Conservation (phyloP, 2,113 vertebrate species). For the Tachysurus vachellii region DNA sequence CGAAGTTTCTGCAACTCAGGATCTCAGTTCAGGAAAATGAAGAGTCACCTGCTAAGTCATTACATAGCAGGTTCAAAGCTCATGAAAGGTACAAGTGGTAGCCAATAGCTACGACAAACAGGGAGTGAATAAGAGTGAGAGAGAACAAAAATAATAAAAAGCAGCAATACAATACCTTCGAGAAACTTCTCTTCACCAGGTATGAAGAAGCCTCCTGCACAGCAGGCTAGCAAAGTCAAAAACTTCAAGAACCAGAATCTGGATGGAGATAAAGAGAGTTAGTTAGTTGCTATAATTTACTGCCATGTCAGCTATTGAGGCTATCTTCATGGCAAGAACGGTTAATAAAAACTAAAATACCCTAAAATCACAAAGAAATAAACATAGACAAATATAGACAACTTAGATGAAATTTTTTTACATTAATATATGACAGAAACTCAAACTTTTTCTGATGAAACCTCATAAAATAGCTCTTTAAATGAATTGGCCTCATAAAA, state of each 20-base stretch:
- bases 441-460: too few relatives aligned
- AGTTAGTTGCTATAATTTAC: neutral
- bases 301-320: too few relatives aligned
- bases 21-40: neutral
- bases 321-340: too few relatives aligned
- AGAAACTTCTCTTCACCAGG: slow-evolving; percentile 89
- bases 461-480: too few relatives aligned
- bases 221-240: slow-evolving; percentile 83
- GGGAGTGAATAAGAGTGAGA: neutral
- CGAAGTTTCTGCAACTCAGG: neutral
- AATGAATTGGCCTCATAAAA: too few relatives aligned
- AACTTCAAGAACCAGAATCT: slow-evolving; percentile 98
- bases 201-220: slow-evolving; percentile 92
- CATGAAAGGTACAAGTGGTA: slow-evolving; percentile 3
- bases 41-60: too few relatives aligned
- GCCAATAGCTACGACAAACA: slow-evolving; percentile 20
- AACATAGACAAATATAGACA: too few relatives aligned
- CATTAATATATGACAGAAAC: too few relatives aligned
- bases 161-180: slow-evolving; percentile 73
- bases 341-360: too few relatives aligned
- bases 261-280: slow-evolving; percentile 22
- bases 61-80: neutral
- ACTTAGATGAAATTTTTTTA: too few relatives aligned
- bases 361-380: too few relatives aligned
- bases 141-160: neutral